These are phyloP conservation scores for Laothoe populi DNA, from an alignment of 2,888 invertebrate genomes.

Conservation along the genomic window DNA sequence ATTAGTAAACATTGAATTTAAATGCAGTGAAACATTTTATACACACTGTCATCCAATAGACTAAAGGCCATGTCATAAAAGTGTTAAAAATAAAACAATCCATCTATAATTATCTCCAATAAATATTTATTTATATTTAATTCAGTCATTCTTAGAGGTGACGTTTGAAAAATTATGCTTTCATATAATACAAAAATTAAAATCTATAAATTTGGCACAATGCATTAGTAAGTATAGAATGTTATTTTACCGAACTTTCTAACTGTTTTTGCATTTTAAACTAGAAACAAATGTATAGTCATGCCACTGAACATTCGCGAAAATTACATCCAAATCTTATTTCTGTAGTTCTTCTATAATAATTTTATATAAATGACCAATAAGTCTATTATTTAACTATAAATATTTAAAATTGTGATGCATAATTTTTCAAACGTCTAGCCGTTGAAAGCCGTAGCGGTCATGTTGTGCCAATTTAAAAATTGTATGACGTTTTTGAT, in stretches of 20 bases:
- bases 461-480: slow-evolving; percentile 8
- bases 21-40: no score
- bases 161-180: slow-evolving; percentile 7
- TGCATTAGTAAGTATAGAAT: no score
- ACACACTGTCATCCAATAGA: no score
- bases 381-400: not conserved
- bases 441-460: not conserved
- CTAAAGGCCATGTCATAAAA: not conserved
- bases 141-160: slow-evolving; percentile 15
- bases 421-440: slow-evolving; percentile 14
- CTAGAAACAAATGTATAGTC: no score
- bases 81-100: not conserved
- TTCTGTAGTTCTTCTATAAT: no score
- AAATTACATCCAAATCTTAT: no score
- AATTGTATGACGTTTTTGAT: slow-evolving; percentile 8
- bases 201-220: not conserved
- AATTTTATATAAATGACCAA: not conserved
- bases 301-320: no score
- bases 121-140: slow-evolving; percentile 17
- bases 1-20: no score
- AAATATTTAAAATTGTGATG: not conserved
- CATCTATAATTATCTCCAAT: not conserved
- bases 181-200: not conserved
- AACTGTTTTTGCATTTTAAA: no score
- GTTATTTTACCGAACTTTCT: no score